Percentiles rank a stretch among this genome's conserved stretches.
These are phyloP conservation scores for Tragelaphus buxtoni DNA, from an alignment of 2,113 vertebrate species.

Conservation along the genomic window DNA sequence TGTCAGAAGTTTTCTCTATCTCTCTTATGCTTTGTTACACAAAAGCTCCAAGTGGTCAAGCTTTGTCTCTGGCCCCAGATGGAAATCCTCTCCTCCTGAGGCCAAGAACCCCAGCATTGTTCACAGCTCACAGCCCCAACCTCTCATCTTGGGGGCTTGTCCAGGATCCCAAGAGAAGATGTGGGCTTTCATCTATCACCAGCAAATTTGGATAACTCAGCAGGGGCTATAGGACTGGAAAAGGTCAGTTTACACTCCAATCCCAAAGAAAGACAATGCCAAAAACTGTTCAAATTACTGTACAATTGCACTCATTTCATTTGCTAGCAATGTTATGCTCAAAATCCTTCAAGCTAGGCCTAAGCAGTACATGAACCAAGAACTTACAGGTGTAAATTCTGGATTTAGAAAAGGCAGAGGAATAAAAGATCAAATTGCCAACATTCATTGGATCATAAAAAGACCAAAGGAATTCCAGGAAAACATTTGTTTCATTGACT, in stretches of 20 bases:
- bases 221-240: neutral
- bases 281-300: neutral
- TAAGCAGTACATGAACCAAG: neutral
- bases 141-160: neutral
- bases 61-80: neutral
- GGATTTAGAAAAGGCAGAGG: neutral
- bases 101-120: neutral
- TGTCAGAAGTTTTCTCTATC: neutral
- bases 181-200: neutral
- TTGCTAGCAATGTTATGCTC: neutral
- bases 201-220: neutral
- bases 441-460: neutral
- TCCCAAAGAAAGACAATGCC: neutral
- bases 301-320: neutral
- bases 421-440: neutral
- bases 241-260: neutral
- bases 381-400: neutral
- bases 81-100: neutral
- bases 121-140: neutral
- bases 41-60: neutral
- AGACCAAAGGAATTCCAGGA: neutral
- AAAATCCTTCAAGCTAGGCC: neutral
- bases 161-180: neutral
- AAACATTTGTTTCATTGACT: neutral
- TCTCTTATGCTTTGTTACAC: neutral